Conservation (phyloP, 2,888 invertebrate genomes). For the Caenorhabditis sp. region DNA sequence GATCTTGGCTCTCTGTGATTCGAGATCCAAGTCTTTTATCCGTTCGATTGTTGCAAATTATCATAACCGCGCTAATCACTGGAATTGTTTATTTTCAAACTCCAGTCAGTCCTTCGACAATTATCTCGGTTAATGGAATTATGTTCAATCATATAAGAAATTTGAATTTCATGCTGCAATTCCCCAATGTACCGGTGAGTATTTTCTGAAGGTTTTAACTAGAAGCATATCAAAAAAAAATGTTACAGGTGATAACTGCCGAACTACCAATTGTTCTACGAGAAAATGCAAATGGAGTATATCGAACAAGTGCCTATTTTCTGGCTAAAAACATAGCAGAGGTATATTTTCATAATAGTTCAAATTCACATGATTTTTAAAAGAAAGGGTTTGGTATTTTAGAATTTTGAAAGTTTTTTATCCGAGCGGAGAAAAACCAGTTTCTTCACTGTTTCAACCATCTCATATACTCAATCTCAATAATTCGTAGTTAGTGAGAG, state of each 20-base stretch:
- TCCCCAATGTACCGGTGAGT: constrained; percentile 55
- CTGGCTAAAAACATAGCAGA: constrained; percentile 83
- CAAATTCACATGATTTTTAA: no score
- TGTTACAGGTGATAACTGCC: constrained; percentile 77
- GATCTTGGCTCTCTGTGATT: constrained; percentile 80
- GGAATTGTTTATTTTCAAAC: constrained; percentile 80
- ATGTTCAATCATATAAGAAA: constrained; percentile 88
- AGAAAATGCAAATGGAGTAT: constrained; percentile 89
- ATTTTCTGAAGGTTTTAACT: no score
- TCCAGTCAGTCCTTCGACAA: constrained; percentile 57
- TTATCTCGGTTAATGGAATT: constrained; percentile 92
- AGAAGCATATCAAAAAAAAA: no score
- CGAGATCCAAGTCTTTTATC: constrained; percentile 80
- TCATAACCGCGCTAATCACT: constrained; percentile 78
- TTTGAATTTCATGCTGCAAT: constrained; percentile 83
- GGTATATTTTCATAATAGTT: constrained; percentile 71
- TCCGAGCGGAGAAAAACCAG: no score
- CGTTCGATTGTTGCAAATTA: constrained; percentile 86
- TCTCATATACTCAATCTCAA: no score
- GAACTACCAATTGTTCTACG: constrained; percentile 88
- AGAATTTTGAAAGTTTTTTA: no score
- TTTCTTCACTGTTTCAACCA: no score
- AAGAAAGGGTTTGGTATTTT: no score
- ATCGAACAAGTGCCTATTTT: constrained; percentile 88
- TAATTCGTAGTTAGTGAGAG: no score